Conservation (phyloP, 2,888 invertebrate genomes). For the Diarsia brunnea region DNA sequence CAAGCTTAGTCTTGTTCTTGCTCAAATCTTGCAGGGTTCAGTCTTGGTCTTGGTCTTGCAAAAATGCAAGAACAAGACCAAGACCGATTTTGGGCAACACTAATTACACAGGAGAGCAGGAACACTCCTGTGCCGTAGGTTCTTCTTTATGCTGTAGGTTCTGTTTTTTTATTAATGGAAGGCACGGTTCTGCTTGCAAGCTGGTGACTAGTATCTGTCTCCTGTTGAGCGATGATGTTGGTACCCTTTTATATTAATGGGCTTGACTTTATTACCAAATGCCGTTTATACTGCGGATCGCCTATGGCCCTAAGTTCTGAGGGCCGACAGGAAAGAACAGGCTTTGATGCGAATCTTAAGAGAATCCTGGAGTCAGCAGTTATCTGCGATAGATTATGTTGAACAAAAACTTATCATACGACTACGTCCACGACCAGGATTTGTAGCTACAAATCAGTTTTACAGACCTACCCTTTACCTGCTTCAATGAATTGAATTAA, state of each 20-base stretch:
- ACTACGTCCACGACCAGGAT: background rate
- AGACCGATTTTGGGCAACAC: too few species aligned
- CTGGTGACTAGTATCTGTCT: background rate
- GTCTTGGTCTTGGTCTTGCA: too few species aligned
- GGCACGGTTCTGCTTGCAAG: background rate
- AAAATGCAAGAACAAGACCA: too few species aligned
- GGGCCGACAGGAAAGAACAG: background rate
- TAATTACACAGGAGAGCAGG: background rate
- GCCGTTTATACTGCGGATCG: background rate
- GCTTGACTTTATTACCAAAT: background rate
- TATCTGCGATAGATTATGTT: background rate
- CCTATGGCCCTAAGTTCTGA: background rate
- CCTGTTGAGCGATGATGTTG: background rate
- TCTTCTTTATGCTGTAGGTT: background rate
- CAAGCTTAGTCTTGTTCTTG: too few species aligned
- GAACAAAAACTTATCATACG: background rate
- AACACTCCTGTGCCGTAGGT: background rate
- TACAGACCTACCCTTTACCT: too few species aligned
- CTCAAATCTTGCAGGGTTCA: too few species aligned
- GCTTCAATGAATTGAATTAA: conserved; percentile 2
- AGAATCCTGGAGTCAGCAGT: background rate
- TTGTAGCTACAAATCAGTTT: background rate
- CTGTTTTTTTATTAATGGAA: background rate
- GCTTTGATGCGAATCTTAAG: background rate
- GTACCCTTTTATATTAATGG: too few species aligned